Conservation (phyloP, 2,797 vertebrate genomes). For the Leptodactylus fallax region DNA sequence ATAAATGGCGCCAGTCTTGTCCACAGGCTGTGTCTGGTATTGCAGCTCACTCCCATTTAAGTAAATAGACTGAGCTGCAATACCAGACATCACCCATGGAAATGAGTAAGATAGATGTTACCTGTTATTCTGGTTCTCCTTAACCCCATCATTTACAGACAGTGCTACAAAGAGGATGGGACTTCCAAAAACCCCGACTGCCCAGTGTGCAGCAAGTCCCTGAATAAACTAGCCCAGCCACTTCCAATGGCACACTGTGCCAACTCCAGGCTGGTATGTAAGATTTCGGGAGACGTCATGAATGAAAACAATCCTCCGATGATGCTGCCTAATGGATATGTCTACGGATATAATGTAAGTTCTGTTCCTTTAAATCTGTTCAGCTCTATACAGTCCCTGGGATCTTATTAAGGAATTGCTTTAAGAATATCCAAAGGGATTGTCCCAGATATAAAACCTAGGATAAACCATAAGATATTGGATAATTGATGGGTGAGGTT, state of each 20-base stretch:
- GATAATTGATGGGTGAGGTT: no score
- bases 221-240: constrained; percentile 97
- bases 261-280: constrained; percentile 98
- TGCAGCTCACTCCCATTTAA: no score
- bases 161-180: constrained; percentile 99
- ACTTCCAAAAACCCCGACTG: constrained; percentile 98
- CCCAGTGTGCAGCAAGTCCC: constrained; percentile 98
- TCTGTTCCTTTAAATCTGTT: not conserved
- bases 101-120: no score
- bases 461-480: no score
- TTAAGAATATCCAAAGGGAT: no score
- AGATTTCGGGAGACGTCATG: constrained; percentile 99
- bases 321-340: constrained; percentile 99
- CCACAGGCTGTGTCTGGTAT: no score
- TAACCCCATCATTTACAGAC: constrained; percentile 81
- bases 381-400: not conserved
- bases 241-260: constrained; percentile 99
- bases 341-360: constrained; percentile 99
- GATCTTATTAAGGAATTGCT: not conserved
- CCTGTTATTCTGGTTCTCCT: constrained; percentile 67
- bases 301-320: constrained; percentile 99
- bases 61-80: no score
- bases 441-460: no score
- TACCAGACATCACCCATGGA: no score
- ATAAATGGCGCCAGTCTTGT: no score